Evolutionary conservation across 2,113 vertebrate species (phyloP).

Genomic region (Lichenostomus cassidix): DNA sequence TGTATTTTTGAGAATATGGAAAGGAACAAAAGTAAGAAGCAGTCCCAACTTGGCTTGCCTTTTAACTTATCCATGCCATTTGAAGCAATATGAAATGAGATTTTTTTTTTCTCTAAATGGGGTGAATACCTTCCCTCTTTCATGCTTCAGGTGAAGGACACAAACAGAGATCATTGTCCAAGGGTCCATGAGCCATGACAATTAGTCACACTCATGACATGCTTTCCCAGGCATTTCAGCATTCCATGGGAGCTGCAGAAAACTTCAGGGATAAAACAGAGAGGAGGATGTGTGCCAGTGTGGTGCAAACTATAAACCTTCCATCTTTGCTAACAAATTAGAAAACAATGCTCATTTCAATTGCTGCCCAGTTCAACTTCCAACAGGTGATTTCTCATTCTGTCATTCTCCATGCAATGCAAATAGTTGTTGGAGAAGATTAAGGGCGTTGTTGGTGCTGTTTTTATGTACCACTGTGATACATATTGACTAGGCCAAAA

Average conservation of each 20-base stretch:
- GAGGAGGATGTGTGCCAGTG: accelerated
- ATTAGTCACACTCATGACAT: accelerated
- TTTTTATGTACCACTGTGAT: background rate
- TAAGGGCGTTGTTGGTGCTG: background rate
- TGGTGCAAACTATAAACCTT: background rate
- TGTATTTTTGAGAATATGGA: background rate
- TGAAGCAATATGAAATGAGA: background rate
- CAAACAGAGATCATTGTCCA: background rate
- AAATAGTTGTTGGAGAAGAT: background rate
- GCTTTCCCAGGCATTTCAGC: background rate
- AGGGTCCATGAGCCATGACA: accelerated
- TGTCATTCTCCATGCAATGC: background rate
- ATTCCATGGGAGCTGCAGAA: background rate
- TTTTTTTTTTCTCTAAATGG: background rate
- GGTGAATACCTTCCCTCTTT: background rate
- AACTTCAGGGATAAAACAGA: background rate
- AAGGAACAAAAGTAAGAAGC: background rate
- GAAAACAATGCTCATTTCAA: background rate
- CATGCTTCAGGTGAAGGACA: background rate
- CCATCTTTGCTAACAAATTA: background rate
- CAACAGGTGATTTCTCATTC: background rate
- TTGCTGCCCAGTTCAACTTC: background rate
- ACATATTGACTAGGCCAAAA: background rate
- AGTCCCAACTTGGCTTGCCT: background rate
- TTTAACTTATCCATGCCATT: background rate